Evolutionary conservation across 2,888 invertebrate species (phyloP), one percentile per base, ranked within the genome.

Genomic region (Xiphydria camelus): DNA sequence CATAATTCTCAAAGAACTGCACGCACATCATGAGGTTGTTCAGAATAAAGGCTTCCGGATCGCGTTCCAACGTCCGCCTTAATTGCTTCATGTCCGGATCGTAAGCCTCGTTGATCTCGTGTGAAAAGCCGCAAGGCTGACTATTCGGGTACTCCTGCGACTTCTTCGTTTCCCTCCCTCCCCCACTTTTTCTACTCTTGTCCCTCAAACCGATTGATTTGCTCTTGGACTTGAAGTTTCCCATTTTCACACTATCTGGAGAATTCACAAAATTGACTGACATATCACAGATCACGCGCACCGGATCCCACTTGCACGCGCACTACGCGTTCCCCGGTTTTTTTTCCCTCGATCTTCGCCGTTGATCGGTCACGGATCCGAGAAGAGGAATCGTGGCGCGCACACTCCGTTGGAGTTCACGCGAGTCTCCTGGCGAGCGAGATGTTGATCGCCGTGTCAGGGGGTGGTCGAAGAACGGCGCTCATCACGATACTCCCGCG

Each of bases 1-100:
- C 86, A 65, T 83, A 90, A 70, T 91, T 87, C 54, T 85, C 83
- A 62, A 89, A 89, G 76, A 91, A 90, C 75, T 90, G 88, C 15
- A 88, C 79, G 9, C 85, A 83, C 69, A 90, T 79, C 41, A 89
- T 78, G 44, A 89, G 81, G 68, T 91, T 88, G 68, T 91, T 90
- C 7, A 91, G 73, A 6, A 91, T 76, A 70, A 91, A 91, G 3
- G 81, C 79, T 61, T 88, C 83, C 4, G 86, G 80, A 56, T 86
- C 82, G 4, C 79, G 78, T 32, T 79, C 75, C 10, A 87, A 78
- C 62, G 85, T 82, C 59, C 80, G 77, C 55, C 80, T 77, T 79
- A 89, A 77, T 32, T 77, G 77, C 33, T 78, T 70, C 43, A 85
- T 73, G 37, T 83, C 78, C 48, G 79, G 79, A 40, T 82, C 79